Percentiles rank a stretch among this genome's conserved stretches.
phyloP scores from a whole-genome alignment of 2,113 vertebrate genomes.

The Pseudonaja textilis region DNA sequence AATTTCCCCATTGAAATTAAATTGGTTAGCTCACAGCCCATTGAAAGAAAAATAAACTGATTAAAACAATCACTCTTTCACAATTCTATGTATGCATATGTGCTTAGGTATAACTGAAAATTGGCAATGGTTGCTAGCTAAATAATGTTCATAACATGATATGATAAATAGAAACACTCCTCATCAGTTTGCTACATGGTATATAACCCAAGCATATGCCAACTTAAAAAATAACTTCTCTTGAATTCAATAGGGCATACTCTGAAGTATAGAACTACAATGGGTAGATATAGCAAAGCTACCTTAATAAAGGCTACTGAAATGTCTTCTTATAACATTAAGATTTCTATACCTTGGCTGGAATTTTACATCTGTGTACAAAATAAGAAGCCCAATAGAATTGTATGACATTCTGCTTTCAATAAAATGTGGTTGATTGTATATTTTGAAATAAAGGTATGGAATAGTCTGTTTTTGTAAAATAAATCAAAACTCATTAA shows the following conservation, averaged over 20 bases:
- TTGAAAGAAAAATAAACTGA: slow-evolving; percentile 7
- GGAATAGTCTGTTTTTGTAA: not conserved
- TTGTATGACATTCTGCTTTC: not conserved
- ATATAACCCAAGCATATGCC: not conserved
- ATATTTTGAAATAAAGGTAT: not conserved
- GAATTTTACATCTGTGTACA: not conserved
- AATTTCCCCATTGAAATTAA: slow-evolving; percentile 2
- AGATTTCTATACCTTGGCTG: not conserved
- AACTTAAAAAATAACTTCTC: not conserved
- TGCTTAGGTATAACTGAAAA: not conserved
- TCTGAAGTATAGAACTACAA: not conserved
- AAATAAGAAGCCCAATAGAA: not conserved
- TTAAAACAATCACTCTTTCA: not conserved
- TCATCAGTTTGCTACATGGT: not conserved
- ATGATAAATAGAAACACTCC: not conserved
- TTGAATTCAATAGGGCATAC: not conserved
- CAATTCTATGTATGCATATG: slow-evolving; percentile 8
- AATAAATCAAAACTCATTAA: not conserved
- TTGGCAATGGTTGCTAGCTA: not conserved
- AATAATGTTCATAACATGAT: not conserved
- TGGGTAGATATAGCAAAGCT: not conserved
- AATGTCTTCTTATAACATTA: not conserved
- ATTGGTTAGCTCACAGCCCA: not conserved
- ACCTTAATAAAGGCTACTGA: not conserved
- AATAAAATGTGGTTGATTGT: not conserved